A percentile compares a stretch with the other conserved stretches of the same genome.
Conservation (phyloP, 2,113 vertebrate species). For the Serinus canaria region DNA sequence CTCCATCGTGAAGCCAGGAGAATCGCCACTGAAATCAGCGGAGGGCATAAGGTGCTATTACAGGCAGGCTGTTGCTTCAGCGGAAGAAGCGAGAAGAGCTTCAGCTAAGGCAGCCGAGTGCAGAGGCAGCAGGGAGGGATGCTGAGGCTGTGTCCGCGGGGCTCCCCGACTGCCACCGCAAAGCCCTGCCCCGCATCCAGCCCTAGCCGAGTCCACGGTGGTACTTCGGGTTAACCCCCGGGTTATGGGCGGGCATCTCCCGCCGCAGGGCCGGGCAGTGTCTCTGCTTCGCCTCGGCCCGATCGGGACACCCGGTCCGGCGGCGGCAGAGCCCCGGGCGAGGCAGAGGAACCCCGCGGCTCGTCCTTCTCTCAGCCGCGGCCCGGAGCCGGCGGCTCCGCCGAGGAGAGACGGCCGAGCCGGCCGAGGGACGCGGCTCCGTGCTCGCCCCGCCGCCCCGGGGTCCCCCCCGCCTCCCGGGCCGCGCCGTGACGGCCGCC, state of each 20-base stretch:
- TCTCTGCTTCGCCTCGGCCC: neutral
- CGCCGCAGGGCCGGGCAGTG: neutral
- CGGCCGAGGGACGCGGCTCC: neutral
- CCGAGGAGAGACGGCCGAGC: neutral
- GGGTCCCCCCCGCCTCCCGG: no score
- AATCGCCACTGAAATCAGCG: fast-evolving
- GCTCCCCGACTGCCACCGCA: neutral
- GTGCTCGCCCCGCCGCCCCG: no score
- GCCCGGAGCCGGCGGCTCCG: neutral
- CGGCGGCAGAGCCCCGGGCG: neutral
- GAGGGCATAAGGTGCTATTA: neutral
- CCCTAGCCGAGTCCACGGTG: fast-evolving
- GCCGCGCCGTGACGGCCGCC: no score
- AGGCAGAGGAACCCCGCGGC: neutral
- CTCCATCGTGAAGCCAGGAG: neutral
- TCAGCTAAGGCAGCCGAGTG: fast-evolving
- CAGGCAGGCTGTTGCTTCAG: neutral
- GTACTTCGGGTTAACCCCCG: fast-evolving
- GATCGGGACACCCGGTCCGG: neutral
- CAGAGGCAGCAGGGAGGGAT: neutral
- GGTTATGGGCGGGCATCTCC: no score
- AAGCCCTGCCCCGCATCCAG: neutral
- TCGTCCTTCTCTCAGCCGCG: neutral
- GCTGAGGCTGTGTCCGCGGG: fast-evolving
- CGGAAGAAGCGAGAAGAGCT: neutral